Base-by-base conservation (phyloP, 2,113 vertebrate genomes). In the Lethenteron reissneri region DNA sequence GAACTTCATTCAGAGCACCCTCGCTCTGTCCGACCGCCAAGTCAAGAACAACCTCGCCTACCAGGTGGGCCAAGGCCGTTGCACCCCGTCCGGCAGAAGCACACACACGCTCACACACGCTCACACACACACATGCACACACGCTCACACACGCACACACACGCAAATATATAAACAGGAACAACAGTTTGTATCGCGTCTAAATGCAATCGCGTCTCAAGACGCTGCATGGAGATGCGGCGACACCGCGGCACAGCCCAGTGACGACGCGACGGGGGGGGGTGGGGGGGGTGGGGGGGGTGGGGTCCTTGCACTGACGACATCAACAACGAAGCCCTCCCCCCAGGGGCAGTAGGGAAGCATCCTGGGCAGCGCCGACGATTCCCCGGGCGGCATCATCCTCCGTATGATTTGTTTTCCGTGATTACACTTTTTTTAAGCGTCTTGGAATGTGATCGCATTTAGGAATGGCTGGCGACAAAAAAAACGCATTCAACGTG, bases 1-100 rank as follows among this genome's bases (percentile, higher is more conserved):
- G 76, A 97, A 96, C 76, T 76, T 97, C 76, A 90, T 97, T 78
- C 88, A 89, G 80, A 97, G 92, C 78, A 95, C 90, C 0, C 71
- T 97, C 80, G 88, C 85, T 60, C 88, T 95, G 76, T 91, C 85
- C 2, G 88, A 91, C 80, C 81, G 75, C 71, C 89, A 97, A 78
- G 88, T 92, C 86, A 88, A 90, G 77, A 81, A 81, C 69, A 88
- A 41, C 41, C 41, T 41, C 41, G 41, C 41, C 41, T 41, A 41
- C 41, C 41, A 41, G 41, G 41, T 41, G 41, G 41, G 41, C 41
- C 41, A 41, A 41, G 41, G 41, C 41, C 41, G 41, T 41, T 41
- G 3, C 41, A 41, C 41, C 41, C 41, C 41, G 60, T 64, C 60
- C 14, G 17, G 60, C 14, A 64, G 17, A 14, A 64, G 60, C 60